These are phyloP conservation scores for Drosophila seguyi DNA, from an alignment of 1,140 invertebrate genomes.

Conservation along the genomic window DNA sequence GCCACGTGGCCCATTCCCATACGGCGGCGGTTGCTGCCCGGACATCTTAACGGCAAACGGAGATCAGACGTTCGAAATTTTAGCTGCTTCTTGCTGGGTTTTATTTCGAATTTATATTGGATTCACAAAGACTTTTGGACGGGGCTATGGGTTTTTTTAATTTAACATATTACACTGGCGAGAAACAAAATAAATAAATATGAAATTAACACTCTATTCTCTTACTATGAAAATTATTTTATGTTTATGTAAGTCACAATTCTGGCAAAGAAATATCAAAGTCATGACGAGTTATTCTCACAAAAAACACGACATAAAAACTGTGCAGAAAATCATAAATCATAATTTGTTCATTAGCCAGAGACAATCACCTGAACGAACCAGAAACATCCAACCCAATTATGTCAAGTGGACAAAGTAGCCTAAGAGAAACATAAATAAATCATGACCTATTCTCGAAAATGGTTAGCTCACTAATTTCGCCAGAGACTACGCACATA, in stretches of 20 bases:
- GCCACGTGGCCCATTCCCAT: conserved; percentile 86
- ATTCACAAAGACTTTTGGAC: conserved; percentile 53
- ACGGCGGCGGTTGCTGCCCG: conserved; percentile 86
- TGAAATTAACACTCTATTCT: background rate
- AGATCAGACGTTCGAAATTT: conserved; percentile 31
- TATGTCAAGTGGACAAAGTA: conserved; percentile 60
- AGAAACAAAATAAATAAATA: background rate
- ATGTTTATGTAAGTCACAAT: background rate
- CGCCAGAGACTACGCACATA: conserved; percentile 36
- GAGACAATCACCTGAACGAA: conserved; percentile 67
- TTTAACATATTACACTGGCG: conserved; percentile 73
- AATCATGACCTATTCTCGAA: conserved; percentile 77
- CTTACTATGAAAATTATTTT: no score
- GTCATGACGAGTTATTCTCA: background rate
- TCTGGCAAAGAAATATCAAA: background rate
- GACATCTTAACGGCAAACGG: conserved; percentile 85
- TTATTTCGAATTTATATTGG: conserved; percentile 30
- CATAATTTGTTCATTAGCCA: conserved; percentile 56
- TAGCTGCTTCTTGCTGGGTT: conserved; percentile 3
- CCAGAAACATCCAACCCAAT: conserved; percentile 56
- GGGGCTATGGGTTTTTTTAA: conserved; percentile 54
- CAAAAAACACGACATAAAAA: conserved; percentile 5
- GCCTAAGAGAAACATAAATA: conserved; percentile 61
- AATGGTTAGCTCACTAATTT: conserved; percentile 36
- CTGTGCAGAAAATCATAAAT: conserved; percentile 31